phyloP scores from a whole-genome alignment of 2,888 invertebrate species.

The Ypsolopha scabrella region DNA sequence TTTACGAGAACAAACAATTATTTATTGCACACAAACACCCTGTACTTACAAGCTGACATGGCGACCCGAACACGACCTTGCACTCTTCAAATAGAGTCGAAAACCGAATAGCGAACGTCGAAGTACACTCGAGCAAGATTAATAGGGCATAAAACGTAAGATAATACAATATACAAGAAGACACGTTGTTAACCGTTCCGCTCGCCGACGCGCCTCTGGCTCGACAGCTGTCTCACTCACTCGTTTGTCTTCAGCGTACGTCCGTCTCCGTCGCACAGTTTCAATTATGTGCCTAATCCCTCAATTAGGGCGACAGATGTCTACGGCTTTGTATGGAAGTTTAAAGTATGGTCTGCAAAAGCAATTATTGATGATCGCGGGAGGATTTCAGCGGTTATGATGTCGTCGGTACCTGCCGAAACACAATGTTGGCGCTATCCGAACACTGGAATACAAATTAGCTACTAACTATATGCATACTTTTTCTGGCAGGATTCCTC shows the following conservation, averaged over 20 bases:
- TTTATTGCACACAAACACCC: slow-evolving; percentile 57
- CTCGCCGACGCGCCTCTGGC: slow-evolving; percentile 44
- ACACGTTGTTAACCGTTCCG: slow-evolving; percentile 74
- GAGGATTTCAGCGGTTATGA: neutral
- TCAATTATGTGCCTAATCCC: slow-evolving; percentile 79
- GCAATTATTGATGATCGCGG: slow-evolving; percentile 52
- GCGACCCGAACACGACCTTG: slow-evolving; percentile 30
- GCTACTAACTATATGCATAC: too few species aligned
- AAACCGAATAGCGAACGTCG: slow-evolving; percentile 19
- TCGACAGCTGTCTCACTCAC: slow-evolving; percentile 37
- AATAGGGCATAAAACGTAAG: slow-evolving; percentile 70
- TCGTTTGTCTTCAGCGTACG: slow-evolving; percentile 20
- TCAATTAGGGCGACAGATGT: slow-evolving; percentile 75
- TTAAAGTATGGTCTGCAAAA: slow-evolving; percentile 64
- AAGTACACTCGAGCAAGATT: slow-evolving; percentile 55
- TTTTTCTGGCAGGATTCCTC: too few species aligned
- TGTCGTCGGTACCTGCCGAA: too few species aligned
- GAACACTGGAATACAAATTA: too few species aligned
- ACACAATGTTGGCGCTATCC: too few species aligned
- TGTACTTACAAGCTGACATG: slow-evolving; percentile 19
- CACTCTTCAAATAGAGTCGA: slow-evolving; percentile 19
- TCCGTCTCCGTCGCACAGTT: slow-evolving; percentile 53
- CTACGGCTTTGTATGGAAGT: slow-evolving; percentile 66
- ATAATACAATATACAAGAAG: slow-evolving; percentile 74
- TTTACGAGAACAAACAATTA: slow-evolving; percentile 66